These are phyloP conservation scores for Drosophila eohydei DNA, from an alignment of 2,888 invertebrate genomes.

Conservation along the genomic window DNA sequence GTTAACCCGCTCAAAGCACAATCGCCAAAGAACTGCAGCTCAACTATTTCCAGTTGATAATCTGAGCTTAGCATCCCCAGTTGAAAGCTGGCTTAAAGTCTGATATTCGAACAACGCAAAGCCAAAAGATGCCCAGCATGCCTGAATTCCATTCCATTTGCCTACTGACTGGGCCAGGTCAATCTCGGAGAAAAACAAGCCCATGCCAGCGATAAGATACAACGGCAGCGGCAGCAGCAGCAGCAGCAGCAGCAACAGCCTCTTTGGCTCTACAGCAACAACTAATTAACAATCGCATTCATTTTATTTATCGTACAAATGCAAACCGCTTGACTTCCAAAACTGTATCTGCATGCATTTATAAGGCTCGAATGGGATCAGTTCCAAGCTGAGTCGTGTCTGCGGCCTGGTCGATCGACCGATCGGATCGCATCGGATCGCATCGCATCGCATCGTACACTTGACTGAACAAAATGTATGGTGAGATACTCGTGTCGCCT, in stretches of 20 bases:
- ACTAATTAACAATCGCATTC: slow-evolving; percentile 81
- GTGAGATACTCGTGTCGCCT: slow-evolving; percentile 63
- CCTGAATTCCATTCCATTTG: slow-evolving; percentile 63
- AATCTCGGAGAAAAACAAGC: slow-evolving; percentile 63
- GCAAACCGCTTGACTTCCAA: slow-evolving; percentile 80
- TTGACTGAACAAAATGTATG: slow-evolving; percentile 77
- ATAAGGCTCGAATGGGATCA: slow-evolving; percentile 56
- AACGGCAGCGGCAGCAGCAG: slow-evolving; percentile 20
- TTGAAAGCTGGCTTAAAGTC: slow-evolving; percentile 30
- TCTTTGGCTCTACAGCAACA: slow-evolving; percentile 62
- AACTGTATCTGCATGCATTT: slow-evolving; percentile 80
- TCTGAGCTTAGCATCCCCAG: slow-evolving; percentile 42
- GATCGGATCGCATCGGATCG: slow-evolving; percentile 45
- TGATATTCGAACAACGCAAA: slow-evolving; percentile 41
- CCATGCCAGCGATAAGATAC: slow-evolving; percentile 70
- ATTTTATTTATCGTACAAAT: slow-evolving; percentile 79
- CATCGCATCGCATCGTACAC: slow-evolving; percentile 54
- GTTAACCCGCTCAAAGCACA: neutral
- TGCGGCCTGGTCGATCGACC: slow-evolving; percentile 23
- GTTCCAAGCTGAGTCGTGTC: slow-evolving; percentile 6
- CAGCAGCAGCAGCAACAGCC: slow-evolving; percentile 42
- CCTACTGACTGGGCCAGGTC: slow-evolving; percentile 60
- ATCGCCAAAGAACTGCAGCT: neutral
- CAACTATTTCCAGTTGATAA: slow-evolving; percentile 37
- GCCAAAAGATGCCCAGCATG: slow-evolving; percentile 40